Percentiles rank a stretch among this genome's conserved stretches.
phyloP scores from a whole-genome alignment of 2,113 vertebrate genomes.

The Phoxinus phoxinus region DNA sequence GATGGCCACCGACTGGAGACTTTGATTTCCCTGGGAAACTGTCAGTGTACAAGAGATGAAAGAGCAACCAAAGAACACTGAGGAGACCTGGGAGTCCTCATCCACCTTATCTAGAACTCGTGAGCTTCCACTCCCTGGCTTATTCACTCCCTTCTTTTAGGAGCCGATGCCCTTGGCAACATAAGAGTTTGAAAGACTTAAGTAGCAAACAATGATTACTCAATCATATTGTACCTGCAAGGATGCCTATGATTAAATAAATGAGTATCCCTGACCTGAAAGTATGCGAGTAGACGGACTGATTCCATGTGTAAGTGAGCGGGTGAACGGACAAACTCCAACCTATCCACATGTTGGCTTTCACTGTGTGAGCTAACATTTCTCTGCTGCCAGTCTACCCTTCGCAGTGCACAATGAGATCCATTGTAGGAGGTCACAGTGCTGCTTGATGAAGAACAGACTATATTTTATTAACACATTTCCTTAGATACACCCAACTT shows the following conservation, averaged over 20 bases:
- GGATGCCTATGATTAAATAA: not conserved
- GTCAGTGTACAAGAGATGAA: slow-evolving; percentile 72
- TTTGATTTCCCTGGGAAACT: slow-evolving; percentile 74
- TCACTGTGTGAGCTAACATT: slow-evolving; percentile 1
- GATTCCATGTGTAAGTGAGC: slow-evolving; percentile 9
- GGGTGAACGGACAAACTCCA: slow-evolving; percentile 54
- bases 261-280: slow-evolving; percentile 6
- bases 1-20: slow-evolving; percentile 65
- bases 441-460: not conserved
- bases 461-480: not conserved
- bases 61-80: slow-evolving; percentile 52
- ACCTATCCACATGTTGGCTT: slow-evolving; percentile 13
- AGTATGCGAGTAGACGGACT: not conserved
- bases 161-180: not conserved
- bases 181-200: not conserved
- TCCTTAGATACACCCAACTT: not conserved
- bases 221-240: not conserved
- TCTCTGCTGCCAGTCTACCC: not conserved
- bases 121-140: slow-evolving; percentile 10
- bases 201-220: slow-evolving; percentile 14
- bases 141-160: slow-evolving; percentile 7
- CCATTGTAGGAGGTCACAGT: slow-evolving; percentile 25
- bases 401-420: slow-evolving; percentile 21
- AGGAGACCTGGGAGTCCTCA: slow-evolving; percentile 72
- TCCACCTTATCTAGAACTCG: slow-evolving; percentile 69